phyloP scores from a whole-genome alignment of 2,888 invertebrate genomes.

The Proisotoma minuta region DNA sequence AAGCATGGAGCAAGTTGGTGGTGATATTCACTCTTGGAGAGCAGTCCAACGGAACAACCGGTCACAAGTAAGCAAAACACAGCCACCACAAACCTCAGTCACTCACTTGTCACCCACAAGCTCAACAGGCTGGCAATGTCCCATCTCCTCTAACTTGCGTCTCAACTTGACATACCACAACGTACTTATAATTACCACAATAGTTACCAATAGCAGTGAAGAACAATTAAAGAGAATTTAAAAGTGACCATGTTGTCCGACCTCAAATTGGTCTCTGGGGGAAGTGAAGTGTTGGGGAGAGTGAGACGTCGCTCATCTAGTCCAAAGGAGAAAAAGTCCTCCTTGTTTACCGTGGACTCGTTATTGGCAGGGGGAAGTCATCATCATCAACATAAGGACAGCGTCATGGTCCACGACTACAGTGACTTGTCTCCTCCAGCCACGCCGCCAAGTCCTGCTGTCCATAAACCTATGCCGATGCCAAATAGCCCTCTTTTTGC shows the following conservation, averaged over 20 bases:
- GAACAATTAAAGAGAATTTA: not conserved
- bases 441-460: conserved; percentile 47
- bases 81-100: no score
- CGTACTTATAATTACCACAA: not conserved
- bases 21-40: no score
- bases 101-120: no score
- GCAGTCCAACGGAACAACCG: no score
- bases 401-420: conserved; percentile 35
- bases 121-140: no score
- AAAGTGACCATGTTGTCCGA: conserved; percentile 47
- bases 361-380: conserved; percentile 27
- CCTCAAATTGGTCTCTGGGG: conserved; percentile 30
- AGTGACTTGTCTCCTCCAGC: conserved; percentile 48
- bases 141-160: no score
- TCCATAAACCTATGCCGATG: conserved; percentile 45
- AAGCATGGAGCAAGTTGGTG: no score
- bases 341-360: conserved; percentile 47
- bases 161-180: no score
- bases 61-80: no score
- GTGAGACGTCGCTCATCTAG: conserved; percentile 8
- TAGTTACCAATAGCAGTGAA: not conserved
- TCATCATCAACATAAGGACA: conserved; percentile 14
- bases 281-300: not conserved
- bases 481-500: conserved; percentile 47
- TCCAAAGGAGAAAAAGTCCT: conserved; percentile 37